Base-by-base conservation (phyloP, 2,888 invertebrate genomes). In the Plebejus melissa region DNA sequence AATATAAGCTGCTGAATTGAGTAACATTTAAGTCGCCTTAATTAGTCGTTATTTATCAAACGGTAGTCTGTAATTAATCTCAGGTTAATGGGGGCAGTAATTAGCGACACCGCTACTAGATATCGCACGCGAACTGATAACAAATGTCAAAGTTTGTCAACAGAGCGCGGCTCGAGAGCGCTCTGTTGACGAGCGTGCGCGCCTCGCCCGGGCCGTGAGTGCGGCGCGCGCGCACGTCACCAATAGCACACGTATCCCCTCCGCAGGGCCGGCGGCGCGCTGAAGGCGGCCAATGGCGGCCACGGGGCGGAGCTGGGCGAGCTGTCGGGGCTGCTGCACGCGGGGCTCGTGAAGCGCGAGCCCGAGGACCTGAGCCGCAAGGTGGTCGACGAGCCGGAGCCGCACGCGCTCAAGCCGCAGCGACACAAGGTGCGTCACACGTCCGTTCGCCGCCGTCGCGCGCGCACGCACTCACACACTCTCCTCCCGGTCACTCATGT, bases 321-420 rank as follows among this genome's bases (percentile, higher is more conserved):
- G 86, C 94, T 93, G 87, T 94, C 93, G 87, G 93, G 94, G 82
- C 94, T 95, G 90, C 94, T 95, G 81, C 94, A 95, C 90, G 94
- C 95, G 87, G 95, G 95, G 86, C 95, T 95, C 87, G 96, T 96
- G 88, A 97, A 97, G 93, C 95, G 96, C 88, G 97, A 97, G 91
- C 97, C 97, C 84, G 97, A 97, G 94, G 97, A 97, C 89, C 94
- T 97, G 82, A 96, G 96, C 94, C 94, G 95, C 88, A 95, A 95
- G 93, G 91, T 94, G 89, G 94, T 94, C 88, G 94, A 94, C 88
- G 94, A 94, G 89, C 95, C 95, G 84, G 89, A 90, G 88, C 87
- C 91, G 91, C 93, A 94, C 94, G 90, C 94, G 95, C 87, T 94
- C 94, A 88, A 94, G 95, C 91, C 94, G 95, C 90, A 94, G 94